Evolutionary conservation across 1,140 invertebrate species (phyloP).

Genomic region (Leptopilina clavipes): DNA sequence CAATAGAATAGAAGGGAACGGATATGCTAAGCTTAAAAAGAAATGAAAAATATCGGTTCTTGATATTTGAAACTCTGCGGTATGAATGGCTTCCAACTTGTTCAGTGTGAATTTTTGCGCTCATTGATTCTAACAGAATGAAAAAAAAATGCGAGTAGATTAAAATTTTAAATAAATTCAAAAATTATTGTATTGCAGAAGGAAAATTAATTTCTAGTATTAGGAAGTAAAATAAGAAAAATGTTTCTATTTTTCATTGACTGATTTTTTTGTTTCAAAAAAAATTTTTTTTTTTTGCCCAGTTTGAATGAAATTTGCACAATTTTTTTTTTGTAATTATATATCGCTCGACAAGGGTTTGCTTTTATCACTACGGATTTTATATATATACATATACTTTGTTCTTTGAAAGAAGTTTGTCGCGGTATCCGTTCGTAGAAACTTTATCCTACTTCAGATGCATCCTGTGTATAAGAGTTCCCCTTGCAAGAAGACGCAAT

Average conservation of each 20-base stretch:
- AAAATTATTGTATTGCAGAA: too few species aligned
- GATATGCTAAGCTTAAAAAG: too few species aligned
- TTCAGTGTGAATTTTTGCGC: too few species aligned
- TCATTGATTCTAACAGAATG: too few species aligned
- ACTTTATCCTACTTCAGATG: slow-evolving; percentile 29
- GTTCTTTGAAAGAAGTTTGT: slow-evolving; percentile 24
- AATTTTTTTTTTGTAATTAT: neutral
- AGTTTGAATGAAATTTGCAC: neutral
- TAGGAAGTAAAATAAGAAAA: too few species aligned
- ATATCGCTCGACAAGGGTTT: neutral
- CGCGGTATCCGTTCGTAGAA: slow-evolving; percentile 15
- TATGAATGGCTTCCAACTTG: too few species aligned
- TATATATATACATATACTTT: neutral
- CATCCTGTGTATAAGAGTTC: slow-evolving; percentile 25
- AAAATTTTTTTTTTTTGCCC: too few species aligned
- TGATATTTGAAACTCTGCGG: neutral
- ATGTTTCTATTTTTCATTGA: too few species aligned
- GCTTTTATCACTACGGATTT: neutral
- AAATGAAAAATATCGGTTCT: neutral
- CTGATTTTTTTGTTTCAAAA: too few species aligned
- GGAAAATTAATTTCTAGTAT: too few species aligned
- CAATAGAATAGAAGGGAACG: neutral
- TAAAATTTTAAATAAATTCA: too few species aligned
- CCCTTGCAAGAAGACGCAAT: slow-evolving; percentile 26
- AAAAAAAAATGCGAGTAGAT: too few species aligned